Evolutionary conservation across 2,113 vertebrate species (phyloP).

Genomic region (Leuciscus idus): DNA sequence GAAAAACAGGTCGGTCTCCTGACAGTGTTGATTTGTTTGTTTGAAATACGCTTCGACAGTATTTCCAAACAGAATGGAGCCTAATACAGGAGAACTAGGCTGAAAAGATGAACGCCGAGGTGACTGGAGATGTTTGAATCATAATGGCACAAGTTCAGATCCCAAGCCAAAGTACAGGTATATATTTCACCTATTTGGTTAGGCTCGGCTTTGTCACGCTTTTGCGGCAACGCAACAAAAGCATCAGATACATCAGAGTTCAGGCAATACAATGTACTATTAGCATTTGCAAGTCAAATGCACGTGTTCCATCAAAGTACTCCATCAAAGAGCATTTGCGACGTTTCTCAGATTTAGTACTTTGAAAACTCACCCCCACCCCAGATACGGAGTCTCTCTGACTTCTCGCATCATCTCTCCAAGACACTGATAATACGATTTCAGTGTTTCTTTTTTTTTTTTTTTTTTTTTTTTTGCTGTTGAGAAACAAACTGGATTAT

Average conservation of each 20-base stretch:
- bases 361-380: slow-evolving; percentile 77
- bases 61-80: slow-evolving; percentile 38
- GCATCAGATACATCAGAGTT: slow-evolving; percentile 64
- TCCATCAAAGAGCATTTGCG: slow-evolving; percentile 71
- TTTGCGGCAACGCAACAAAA: slow-evolving; percentile 58
- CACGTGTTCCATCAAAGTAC: slow-evolving; percentile 66
- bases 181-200: slow-evolving; percentile 49
- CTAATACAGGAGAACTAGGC: slow-evolving; percentile 11
- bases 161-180: neutral
- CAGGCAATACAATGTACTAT: slow-evolving; percentile 64
- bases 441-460: slow-evolving; percentile 65
- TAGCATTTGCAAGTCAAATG: slow-evolving; percentile 77
- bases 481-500: slow-evolving; percentile 89
- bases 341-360: slow-evolving; percentile 73
- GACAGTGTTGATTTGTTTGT: slow-evolving; percentile 53
- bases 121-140: slow-evolving; percentile 25
- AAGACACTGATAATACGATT: slow-evolving; percentile 88
- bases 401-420: slow-evolving; percentile 84
- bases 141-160: slow-evolving; percentile 33
- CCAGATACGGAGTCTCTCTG: slow-evolving; percentile 78
- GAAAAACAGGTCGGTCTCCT: slow-evolving; percentile 36
- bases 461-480: slow-evolving; percentile 73
- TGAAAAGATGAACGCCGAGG: neutral
- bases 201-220: slow-evolving; percentile 55
- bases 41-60: slow-evolving; percentile 38